These are phyloP conservation scores for Pterobdella sp. DNA, from an alignment of 2,888 invertebrate genomes.

Conservation along the genomic window DNA sequence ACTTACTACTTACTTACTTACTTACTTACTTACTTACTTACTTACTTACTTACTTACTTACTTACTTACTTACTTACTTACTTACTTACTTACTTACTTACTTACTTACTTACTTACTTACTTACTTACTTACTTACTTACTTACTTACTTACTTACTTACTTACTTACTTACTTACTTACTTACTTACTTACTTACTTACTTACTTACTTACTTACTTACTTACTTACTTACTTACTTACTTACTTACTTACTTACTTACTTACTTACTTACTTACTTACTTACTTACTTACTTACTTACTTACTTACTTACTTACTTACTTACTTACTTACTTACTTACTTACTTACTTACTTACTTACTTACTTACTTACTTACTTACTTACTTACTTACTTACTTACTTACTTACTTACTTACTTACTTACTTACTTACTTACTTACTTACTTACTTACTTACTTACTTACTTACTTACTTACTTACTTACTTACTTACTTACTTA, in stretches of 20 bases:
- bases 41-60: too few relatives aligned
- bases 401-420: neutral
- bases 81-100: conserved; percentile 9
- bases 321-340: neutral
- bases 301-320: neutral
- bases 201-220: conserved; percentile 18
- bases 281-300: neutral
- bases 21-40: too few relatives aligned
- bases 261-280: neutral
- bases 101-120: conserved; percentile 12
- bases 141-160: conserved; percentile 19
- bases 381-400: neutral
- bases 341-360: neutral
- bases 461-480: neutral
- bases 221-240: conserved; percentile 11
- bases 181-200: conserved; percentile 21
- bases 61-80: too few relatives aligned
- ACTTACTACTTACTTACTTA: too few relatives aligned
- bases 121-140: conserved; percentile 12
- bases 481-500: neutral
- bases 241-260: neutral
- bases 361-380: neutral
- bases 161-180: conserved; percentile 21
- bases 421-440: neutral
- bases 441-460: neutral